These are phyloP conservation scores for Xiphorhynchus elegans DNA, from an alignment of 2,113 vertebrate species.

Conservation along the genomic window DNA sequence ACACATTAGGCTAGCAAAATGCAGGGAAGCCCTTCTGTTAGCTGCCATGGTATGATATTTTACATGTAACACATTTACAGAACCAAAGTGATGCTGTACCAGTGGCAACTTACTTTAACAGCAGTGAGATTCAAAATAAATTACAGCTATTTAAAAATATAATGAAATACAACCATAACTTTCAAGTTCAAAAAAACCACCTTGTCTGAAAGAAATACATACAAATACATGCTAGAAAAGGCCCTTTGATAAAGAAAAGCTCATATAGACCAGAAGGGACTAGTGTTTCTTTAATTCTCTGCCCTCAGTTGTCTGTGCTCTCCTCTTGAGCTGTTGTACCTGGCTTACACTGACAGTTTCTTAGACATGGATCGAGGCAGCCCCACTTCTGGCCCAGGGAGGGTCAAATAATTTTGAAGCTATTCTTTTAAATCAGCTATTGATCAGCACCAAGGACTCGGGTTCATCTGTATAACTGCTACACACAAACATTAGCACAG, in stretches of 20 bases:
- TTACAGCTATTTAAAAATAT: slow-evolving; percentile 40
- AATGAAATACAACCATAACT: not conserved
- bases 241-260: not conserved
- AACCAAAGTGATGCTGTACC: not conserved
- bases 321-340: not conserved
- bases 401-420: not conserved
- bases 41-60: not conserved
- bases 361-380: not conserved
- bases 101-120: slow-evolving; percentile 24
- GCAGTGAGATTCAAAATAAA: slow-evolving; percentile 20
- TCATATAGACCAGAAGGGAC: not conserved
- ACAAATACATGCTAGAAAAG: not conserved
- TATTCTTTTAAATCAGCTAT: not conserved
- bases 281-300: not conserved
- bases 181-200: not conserved
- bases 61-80: not conserved
- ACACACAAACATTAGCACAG: not conserved
- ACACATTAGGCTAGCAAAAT: not conserved
- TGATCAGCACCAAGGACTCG: not conserved
- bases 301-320: not conserved
- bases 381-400: not conserved
- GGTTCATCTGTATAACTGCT: not conserved
- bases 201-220: not conserved
- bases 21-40: slow-evolving; percentile 14
- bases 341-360: fast-evolving